These are phyloP conservation scores for Alloplasta piceator DNA, from an alignment of 2,888 invertebrate species.

Conservation along the genomic window DNA sequence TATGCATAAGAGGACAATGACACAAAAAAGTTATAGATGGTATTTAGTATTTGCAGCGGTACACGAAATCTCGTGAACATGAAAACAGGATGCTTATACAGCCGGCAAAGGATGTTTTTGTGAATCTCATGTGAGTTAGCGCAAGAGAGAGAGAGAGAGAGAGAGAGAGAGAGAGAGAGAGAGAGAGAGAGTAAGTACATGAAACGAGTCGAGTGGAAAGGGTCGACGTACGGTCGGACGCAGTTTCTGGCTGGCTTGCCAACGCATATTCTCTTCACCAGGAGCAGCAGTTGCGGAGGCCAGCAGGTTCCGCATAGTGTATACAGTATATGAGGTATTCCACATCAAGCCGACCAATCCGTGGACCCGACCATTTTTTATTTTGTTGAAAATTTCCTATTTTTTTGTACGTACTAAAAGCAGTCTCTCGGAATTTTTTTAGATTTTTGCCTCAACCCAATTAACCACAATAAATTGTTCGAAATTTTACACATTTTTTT, in stretches of 20 bases:
- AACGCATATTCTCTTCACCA: slow-evolving; percentile 55
- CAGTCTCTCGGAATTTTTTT: too few relatives aligned
- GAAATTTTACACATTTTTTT: too few relatives aligned
- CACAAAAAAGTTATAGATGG: neutral
- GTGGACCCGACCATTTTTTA: too few relatives aligned
- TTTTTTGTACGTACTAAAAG: too few relatives aligned
- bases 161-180: slow-evolving; percentile 22
- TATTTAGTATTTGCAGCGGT: slow-evolving; percentile 51
- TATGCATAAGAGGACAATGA: too few relatives aligned
- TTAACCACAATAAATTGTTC: too few relatives aligned
- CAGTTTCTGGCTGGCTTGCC: slow-evolving; percentile 62
- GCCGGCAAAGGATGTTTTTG: slow-evolving; percentile 61
- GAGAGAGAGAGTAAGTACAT: slow-evolving; percentile 45
- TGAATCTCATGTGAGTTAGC: slow-evolving; percentile 49
- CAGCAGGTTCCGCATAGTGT: slow-evolving; percentile 45
- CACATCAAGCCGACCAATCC: too few relatives aligned
- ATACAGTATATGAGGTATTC: neutral
- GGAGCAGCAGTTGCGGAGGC: slow-evolving; percentile 50
- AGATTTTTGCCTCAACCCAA: too few relatives aligned
- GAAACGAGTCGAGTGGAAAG: slow-evolving; percentile 60
- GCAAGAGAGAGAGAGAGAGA: slow-evolving; percentile 43
- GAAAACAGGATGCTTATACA: slow-evolving; percentile 64
- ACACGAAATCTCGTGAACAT: slow-evolving; percentile 41
- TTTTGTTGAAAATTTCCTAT: too few relatives aligned
- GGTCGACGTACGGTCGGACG: slow-evolving; percentile 63